Evolutionary conservation across 2,888 invertebrate species (phyloP).

Genomic region (Xanthorhoe spadicearia): DNA sequence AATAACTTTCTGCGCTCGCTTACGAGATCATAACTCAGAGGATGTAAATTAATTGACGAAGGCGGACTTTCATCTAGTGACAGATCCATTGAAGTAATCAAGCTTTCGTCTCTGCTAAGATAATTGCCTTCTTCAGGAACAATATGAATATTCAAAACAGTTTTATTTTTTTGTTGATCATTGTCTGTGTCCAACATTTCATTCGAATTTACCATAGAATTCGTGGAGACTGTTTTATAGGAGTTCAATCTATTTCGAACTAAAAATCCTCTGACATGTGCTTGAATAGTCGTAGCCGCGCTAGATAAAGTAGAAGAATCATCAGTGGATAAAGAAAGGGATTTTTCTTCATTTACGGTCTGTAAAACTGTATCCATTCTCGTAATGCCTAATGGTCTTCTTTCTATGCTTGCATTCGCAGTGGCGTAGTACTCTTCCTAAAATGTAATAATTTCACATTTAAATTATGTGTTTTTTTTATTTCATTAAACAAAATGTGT

Average conservation of each 20-base stretch:
- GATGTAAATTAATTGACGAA: conserved; percentile 72
- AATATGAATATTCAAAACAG: conserved; percentile 77
- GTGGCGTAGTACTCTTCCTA: conserved; percentile 63
- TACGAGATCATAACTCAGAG: conserved; percentile 68
- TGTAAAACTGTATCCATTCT: conserved; percentile 80
- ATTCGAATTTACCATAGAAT: conserved; percentile 68
- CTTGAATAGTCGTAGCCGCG: conserved; percentile 88
- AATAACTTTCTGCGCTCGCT: conserved; percentile 76
- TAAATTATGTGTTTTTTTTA: no score
- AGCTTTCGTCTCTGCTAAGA: conserved; percentile 75
- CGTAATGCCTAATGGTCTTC: conserved; percentile 68
- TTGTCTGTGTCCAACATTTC: conserved; percentile 66
- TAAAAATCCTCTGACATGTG: conserved; percentile 88
- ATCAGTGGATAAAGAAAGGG: conserved; percentile 78
- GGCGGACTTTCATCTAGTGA: conserved; percentile 76
- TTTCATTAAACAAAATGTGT: no score
- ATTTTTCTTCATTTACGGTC: conserved; percentile 83
- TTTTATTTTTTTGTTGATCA: conserved; percentile 67
- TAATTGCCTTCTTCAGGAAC: conserved; percentile 72
- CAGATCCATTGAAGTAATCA: conserved; percentile 73
- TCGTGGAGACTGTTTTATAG: conserved; percentile 70
- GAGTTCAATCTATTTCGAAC: conserved; percentile 82
- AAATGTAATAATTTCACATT: conserved; percentile 43
- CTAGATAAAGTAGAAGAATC: conserved; percentile 81
- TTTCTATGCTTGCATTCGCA: conserved; percentile 62